Evolutionary conservation across 53 echinoderm and acorn worm species (phyloP).

Genomic region (Actinopyga echinites): DNA sequence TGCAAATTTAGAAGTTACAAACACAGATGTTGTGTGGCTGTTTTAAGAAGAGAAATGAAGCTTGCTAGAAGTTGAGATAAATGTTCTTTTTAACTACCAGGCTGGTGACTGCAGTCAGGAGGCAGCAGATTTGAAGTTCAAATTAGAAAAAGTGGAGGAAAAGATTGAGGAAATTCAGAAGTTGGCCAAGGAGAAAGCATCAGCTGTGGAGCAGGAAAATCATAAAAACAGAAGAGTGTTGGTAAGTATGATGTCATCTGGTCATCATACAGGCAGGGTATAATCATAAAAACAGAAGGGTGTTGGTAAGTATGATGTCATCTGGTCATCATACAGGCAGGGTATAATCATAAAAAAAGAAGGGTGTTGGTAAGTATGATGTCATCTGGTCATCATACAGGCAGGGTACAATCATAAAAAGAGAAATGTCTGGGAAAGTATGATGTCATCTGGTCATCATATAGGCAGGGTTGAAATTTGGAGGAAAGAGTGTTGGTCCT

Average conservation of each 20-base stretch:
- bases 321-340: no score
- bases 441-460: neutral
- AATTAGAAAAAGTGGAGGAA: slow-evolving; percentile 82
- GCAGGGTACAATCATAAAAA: no score
- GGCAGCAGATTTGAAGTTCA: slow-evolving; percentile 75
- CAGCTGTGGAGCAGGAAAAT: slow-evolving; percentile 88
- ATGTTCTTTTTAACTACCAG: slow-evolving; percentile 26
- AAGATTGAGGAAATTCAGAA: slow-evolving; percentile 86
- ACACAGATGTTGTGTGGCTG: no score
- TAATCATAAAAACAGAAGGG: no score
- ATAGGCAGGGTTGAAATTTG: no score
- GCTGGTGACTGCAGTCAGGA: slow-evolving; percentile 80
- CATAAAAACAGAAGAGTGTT: slow-evolving; percentile 95
- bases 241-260: slow-evolving; percentile 45
- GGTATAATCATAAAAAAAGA: no score
- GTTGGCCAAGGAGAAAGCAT: slow-evolving; percentile 80
- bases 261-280: no score
- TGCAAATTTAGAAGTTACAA: no score
- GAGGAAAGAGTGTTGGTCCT: no score
- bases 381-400: no score
- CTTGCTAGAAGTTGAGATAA: neutral
- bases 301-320: neutral
- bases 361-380: neutral
- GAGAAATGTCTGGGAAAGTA: neutral
- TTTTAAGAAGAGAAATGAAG: no score